These are phyloP conservation scores for Tenebrosternarchus preto DNA, from an alignment of 2,113 vertebrate species.

Conservation along the genomic window DNA sequence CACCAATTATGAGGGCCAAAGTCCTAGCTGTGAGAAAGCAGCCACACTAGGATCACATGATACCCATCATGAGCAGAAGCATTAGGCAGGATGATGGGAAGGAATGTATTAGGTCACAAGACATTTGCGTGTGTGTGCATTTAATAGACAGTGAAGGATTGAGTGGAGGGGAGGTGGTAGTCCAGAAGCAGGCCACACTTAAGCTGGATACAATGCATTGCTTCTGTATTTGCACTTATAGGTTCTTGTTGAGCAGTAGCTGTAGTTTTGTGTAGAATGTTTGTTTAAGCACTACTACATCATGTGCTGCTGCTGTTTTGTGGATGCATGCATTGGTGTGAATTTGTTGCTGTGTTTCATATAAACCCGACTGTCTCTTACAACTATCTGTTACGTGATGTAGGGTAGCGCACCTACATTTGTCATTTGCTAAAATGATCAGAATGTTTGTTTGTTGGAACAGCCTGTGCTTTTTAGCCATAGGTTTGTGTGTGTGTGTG, in stretches of 20 bases:
- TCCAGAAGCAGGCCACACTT: not conserved
- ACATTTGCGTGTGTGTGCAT: conserved; percentile 28
- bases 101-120: conserved; percentile 60
- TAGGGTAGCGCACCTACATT: not conserved
- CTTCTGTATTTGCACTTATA: no score
- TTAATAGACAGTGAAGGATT: not conserved
- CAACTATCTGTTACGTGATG: no score
- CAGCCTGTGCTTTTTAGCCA: not conserved
- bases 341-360: no score
- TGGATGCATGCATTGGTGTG: no score
- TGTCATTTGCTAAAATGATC: not conserved
- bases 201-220: not conserved
- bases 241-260: no score
- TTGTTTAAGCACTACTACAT: no score
- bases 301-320: no score
- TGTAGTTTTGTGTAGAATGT: no score
- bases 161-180: not conserved
- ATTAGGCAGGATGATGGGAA: conserved; percentile 60
- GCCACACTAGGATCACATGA: conserved; percentile 21
- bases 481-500: no score
- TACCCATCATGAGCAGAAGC: conserved; percentile 50
- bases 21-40: not conserved
- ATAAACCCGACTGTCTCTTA: not conserved
- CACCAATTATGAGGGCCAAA: not conserved
- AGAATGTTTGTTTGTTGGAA: not conserved